Base-by-base conservation (phyloP, 2,113 vertebrate genomes). In the Semnornis frantzii region DNA sequence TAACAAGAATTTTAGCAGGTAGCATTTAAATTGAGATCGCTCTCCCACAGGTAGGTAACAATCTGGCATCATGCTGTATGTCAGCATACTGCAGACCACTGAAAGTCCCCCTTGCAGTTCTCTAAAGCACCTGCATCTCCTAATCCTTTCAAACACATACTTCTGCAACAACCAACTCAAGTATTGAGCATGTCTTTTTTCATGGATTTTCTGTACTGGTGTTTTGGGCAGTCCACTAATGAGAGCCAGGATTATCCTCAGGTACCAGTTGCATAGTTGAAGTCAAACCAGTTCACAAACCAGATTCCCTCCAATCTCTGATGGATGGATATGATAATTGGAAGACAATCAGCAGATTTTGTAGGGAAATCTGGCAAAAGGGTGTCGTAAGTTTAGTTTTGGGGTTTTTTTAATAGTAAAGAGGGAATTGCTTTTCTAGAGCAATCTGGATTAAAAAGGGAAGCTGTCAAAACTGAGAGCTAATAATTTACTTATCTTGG, bases 401-500 rank as follows among this genome's bases (percentile, higher is more conserved):
- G 9, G 37, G 37, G 8, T 10, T 77, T 57, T 86, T 37, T 14
- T 48, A 2, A 52, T 18, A 64, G 39, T 48, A 58, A 31, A 68
- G 21, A 21, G 3, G 15, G 30, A 82, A 64, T 78, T 87, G 52
- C 52, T 92, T 95, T 90, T 91, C 25, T n/a, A 82, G 24, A 87
- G n/a, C 34, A 81, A 71, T 85, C 64, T 83, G 60, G 33, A 81
- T 91, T 92, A 71, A 80, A 94, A 89, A 54, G 57, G 48, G 25
- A 92, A 87, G 24, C 79, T 87, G 72, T 93, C 79, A 87, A 87
- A 89, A 87, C 62, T 39, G n/a, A 83, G 64, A 87, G 58, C n/a
- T 89, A 74, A 82, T 71, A 79, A 77, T 77, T 91, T 84, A 87
- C 60, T 94, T 96, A 68, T 14, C 48, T 90, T 94, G 85, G 91